These are phyloP conservation scores for Latrodectus hesperus DNA, from an alignment of 2,888 invertebrate genomes.

Conservation along the genomic window DNA sequence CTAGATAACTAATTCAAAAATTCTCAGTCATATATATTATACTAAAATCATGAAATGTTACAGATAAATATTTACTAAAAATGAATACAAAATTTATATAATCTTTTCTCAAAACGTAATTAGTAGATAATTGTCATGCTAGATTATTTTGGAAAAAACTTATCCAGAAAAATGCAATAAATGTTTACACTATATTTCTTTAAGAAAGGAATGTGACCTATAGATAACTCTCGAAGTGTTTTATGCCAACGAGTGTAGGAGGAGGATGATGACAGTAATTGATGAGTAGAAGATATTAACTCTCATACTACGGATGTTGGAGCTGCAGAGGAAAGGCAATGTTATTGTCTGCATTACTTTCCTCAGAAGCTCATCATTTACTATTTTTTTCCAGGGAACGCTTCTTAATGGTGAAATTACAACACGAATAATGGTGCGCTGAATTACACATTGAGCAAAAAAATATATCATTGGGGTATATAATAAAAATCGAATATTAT, in stretches of 20 bases:
- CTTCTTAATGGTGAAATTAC: background rate
- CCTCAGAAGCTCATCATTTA: background rate
- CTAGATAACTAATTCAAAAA: no score
- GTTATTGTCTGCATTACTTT: conserved; percentile 6
- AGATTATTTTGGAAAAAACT: no score
- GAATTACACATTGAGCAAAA: no score
- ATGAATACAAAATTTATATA: no score
- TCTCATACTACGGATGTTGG: conserved; percentile 44
- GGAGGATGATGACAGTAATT: conserved; percentile 44
- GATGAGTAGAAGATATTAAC: conserved; percentile 63
- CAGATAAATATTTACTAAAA: no score
- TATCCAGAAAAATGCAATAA: background rate
- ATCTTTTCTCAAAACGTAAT: no score
- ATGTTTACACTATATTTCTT: no score
- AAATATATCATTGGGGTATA: no score
- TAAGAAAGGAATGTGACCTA: conserved; percentile 33
- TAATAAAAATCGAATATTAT: no score
- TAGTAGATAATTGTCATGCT: no score
- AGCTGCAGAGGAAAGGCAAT: background rate
- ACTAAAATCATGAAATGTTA: no score
- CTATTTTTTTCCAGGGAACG: background rate
- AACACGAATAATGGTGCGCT: background rate
- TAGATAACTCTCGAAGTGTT: conserved; percentile 6
- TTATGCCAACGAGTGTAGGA: conserved; percentile 1
- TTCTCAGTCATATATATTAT: no score